phyloP scores from a whole-genome alignment of 2,113 vertebrate species.

The Potamarius usumacintae region DNA sequence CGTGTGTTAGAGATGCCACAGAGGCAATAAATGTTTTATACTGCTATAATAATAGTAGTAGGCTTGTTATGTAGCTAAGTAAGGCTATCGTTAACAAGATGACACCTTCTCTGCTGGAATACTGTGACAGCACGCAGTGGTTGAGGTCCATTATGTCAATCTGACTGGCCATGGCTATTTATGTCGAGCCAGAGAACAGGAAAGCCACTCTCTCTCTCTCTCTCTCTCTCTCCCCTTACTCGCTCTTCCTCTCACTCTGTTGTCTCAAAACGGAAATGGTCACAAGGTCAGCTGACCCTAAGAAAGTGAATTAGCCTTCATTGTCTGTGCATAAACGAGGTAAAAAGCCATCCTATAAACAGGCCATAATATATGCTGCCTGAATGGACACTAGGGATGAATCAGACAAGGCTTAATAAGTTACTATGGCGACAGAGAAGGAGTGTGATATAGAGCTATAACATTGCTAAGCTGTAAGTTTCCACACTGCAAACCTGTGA shows the following conservation, averaged over 20 bases:
- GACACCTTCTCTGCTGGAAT: conserved; percentile 36
- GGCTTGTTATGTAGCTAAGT: conserved; percentile 45
- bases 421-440: conserved; percentile 66
- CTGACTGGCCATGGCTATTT: conserved; percentile 34
- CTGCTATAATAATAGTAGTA: conserved; percentile 28
- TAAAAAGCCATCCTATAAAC: conserved; percentile 67
- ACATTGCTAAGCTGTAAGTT: conserved; percentile 18
- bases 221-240: not conserved
- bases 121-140: conserved; percentile 16
- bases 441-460: conserved; percentile 29
- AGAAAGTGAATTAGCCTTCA: conserved; percentile 64
- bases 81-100: conserved; percentile 37
- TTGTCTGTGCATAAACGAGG: conserved; percentile 65
- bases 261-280: conserved; percentile 50
- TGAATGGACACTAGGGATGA: conserved; percentile 55
- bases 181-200: not conserved
- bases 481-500: not conserved
- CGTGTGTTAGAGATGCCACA: not conserved
- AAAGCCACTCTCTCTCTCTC: conserved; percentile 4
- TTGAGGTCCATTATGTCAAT: conserved; percentile 24
- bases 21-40: conserved; percentile 6
- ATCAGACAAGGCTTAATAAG: conserved; percentile 65
- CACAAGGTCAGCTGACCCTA: conserved; percentile 51
- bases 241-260: not conserved
- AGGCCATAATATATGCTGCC: conserved; percentile 62